Evolutionary conservation across 2,797 vertebrate species (phyloP).

Genomic region (Mormyrops attenuatus): DNA sequence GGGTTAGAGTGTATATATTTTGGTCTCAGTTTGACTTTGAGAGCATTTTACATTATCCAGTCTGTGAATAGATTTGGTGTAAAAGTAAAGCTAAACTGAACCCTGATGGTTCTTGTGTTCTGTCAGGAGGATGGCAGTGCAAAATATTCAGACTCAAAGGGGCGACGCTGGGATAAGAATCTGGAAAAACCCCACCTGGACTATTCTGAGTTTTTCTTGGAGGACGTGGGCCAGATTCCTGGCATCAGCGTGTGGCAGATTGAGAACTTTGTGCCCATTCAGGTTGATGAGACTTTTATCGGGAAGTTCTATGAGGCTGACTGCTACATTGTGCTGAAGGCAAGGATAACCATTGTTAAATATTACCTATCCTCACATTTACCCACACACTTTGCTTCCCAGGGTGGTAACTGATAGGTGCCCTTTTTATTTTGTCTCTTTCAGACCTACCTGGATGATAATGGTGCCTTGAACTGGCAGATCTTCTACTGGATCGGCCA

Average conservation of each 20-base stretch:
- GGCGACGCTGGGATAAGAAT: constrained; percentile 86
- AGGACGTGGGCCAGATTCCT: constrained; percentile 84
- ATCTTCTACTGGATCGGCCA: constrained; percentile 98
- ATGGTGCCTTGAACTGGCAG: constrained; percentile 80
- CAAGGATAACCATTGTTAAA: constrained; percentile 22
- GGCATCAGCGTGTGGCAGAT: constrained; percentile 89
- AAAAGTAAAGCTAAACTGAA: neutral
- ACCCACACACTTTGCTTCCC: neutral
- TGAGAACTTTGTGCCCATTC: constrained; percentile 85
- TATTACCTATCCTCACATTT: neutral
- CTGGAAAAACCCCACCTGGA: constrained; percentile 89
- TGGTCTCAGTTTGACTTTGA: neutral
- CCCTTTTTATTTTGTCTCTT: neutral
- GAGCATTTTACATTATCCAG: neutral
- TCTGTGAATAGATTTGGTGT: neutral
- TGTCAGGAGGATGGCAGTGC: constrained; percentile 74
- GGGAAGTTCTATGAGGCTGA: constrained; percentile 96
- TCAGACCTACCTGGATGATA: constrained; percentile 87
- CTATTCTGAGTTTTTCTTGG: constrained; percentile 91
- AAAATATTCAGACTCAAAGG: constrained; percentile 72
- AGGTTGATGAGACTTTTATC: constrained; percentile 83
- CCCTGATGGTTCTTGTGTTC: rapidly evolving
- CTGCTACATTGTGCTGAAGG: constrained; percentile 96
- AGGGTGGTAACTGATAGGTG: neutral
- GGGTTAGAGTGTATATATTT: neutral